Conservation (phyloP, 2,797 vertebrate species). For the Champsocephalus esox region DNA sequence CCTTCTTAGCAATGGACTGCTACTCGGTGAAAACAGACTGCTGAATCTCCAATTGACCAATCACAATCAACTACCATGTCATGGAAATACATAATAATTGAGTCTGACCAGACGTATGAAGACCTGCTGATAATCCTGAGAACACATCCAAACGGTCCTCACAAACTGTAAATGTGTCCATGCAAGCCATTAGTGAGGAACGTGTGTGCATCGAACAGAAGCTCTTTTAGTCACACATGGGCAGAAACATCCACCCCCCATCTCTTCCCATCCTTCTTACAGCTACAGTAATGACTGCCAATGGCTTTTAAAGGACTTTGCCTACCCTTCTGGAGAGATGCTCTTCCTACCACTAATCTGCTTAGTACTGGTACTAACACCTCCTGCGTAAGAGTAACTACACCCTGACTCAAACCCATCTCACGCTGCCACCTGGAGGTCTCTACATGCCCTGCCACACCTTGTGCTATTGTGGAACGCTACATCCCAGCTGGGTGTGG, state of each 20-base stretch:
- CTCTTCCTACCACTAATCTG: neutral
- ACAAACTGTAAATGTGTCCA: conserved; percentile 24
- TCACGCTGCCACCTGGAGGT: neutral
- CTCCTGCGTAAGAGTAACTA: neutral
- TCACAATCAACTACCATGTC: too few relatives aligned
- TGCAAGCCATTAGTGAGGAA: conserved; percentile 32
- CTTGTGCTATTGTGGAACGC: neutral
- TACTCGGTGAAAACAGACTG: too few relatives aligned
- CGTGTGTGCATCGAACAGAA: conserved; percentile 18
- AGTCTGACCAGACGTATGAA: neutral
- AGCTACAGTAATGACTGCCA: neutral
- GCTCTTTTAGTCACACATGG: neutral
- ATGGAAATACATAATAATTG: too few relatives aligned
- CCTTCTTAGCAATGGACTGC: too few relatives aligned
- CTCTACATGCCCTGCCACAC: neutral
- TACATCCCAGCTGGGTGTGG: conserved; percentile 6
- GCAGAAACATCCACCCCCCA: neutral
- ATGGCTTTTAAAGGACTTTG: neutral
- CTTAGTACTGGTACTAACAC: neutral
- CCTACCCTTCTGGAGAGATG: too few relatives aligned
- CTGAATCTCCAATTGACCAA: too few relatives aligned
- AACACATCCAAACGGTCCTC: conserved; percentile 2
- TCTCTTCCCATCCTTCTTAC: too few relatives aligned
- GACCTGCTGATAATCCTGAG: neutral
- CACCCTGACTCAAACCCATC: neutral